phyloP scores from a whole-genome alignment of 1,140 invertebrate species.

The Liolophura sinensis region DNA sequence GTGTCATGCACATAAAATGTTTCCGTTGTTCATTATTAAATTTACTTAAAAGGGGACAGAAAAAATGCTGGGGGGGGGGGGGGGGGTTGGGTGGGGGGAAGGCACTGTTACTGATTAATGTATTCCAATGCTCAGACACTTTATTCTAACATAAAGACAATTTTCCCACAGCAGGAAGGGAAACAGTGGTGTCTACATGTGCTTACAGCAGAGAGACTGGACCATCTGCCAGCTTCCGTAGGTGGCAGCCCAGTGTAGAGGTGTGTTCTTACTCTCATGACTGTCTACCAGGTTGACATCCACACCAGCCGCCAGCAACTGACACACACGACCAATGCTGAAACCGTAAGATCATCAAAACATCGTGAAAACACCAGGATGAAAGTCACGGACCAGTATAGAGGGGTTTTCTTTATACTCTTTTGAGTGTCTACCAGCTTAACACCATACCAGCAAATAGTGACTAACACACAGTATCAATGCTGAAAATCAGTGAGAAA shows the following conservation, averaged over 20 bases:
- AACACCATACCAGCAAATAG: constrained; percentile 64
- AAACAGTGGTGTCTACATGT: not conserved
- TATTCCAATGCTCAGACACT: too few relatives aligned
- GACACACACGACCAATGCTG: constrained; percentile 54
- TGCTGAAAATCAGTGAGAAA: too few relatives aligned
- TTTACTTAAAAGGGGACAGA: too few relatives aligned
- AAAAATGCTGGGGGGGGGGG: too few relatives aligned
- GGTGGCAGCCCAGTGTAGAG: constrained; percentile 70
- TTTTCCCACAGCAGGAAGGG: too few relatives aligned
- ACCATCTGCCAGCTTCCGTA: constrained; percentile 67
- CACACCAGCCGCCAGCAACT: constrained; percentile 63
- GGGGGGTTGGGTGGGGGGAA: too few relatives aligned
- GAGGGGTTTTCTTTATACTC: constrained; percentile 67
- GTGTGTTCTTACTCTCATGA: constrained; percentile 66
- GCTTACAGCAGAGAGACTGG: constrained; percentile 64
- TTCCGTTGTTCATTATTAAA: too few relatives aligned
- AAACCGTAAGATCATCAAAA: constrained; percentile 21
- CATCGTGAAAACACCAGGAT: too few relatives aligned
- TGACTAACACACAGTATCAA: constrained; percentile 54
- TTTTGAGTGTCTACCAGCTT: constrained; percentile 67
- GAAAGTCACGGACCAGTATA: constrained; percentile 73
- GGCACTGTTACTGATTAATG: not conserved
- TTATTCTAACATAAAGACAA: too few relatives aligned
- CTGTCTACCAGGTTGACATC: constrained; percentile 67
- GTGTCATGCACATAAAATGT: too few relatives aligned